Percentiles rank a stretch among this genome's conserved stretches.
Conservation (phyloP, 2,888 invertebrate genomes). For the Daptonema setosum region DNA sequence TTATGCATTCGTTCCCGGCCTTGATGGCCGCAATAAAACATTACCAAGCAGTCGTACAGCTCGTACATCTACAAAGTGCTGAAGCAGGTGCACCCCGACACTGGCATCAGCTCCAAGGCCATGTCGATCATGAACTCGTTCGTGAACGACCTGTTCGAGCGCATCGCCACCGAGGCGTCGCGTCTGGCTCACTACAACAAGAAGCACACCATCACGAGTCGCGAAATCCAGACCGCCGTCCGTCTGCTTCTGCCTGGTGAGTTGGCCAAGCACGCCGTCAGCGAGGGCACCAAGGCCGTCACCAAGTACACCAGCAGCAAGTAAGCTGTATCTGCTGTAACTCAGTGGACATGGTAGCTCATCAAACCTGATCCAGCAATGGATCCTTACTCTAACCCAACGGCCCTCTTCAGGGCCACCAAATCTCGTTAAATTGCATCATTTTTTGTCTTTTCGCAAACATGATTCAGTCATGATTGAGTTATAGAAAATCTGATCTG, state of each 20-base stretch:
- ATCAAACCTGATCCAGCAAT: neutral
- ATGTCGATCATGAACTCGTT: conserved; percentile 55
- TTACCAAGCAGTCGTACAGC: conserved; percentile 38
- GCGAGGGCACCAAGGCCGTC: conserved; percentile 43
- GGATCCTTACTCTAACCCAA: neutral
- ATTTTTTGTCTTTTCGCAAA: too few species aligned
- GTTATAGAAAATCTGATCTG: too few species aligned
- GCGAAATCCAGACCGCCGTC: conserved; percentile 47
- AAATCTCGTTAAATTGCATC: too few species aligned
- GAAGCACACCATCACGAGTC: conserved; percentile 43
- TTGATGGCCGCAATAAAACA: too few species aligned
- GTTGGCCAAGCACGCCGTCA: conserved; percentile 46
- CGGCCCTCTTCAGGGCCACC: neutral
- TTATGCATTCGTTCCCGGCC: too few species aligned
- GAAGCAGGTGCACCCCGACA: conserved; percentile 39
- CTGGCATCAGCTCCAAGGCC: conserved; percentile 46
- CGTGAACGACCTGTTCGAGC: conserved; percentile 50
- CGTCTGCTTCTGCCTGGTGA: conserved; percentile 47
- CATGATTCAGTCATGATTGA: too few species aligned
- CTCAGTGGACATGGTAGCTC: too few species aligned
- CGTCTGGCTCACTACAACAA: conserved; percentile 43
- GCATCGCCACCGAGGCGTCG: conserved; percentile 38
- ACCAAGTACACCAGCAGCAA: conserved; percentile 36
- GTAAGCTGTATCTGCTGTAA: too few species aligned
- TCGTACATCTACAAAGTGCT: conserved; percentile 42